Evolutionary conservation across 2,888 invertebrate genomes (phyloP).

Genomic region (Ormyrus nitidulus): DNA sequence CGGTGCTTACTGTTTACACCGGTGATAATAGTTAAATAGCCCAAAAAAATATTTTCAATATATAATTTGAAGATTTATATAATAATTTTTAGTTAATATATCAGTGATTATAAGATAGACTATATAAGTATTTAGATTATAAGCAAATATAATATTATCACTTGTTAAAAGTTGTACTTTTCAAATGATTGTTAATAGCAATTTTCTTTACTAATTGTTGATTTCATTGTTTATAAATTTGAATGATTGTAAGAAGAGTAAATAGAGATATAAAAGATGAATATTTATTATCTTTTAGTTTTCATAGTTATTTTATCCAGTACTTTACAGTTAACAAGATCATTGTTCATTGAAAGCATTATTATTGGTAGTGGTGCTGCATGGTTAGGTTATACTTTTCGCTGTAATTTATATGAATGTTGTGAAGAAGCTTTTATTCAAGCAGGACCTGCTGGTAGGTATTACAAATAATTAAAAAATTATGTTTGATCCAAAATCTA

Average conservation of each 20-base stretch:
- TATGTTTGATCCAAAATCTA: not conserved
- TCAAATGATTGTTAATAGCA: conserved; percentile 3
- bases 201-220: conserved; percentile 2
- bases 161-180: no score
- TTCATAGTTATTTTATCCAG: conserved; percentile 20
- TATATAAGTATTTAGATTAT: no score
- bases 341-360: conserved; percentile 44
- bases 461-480: not conserved
- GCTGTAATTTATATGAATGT: conserved; percentile 79
- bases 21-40: no score
- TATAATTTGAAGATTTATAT: no score
- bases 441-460: conserved; percentile 77
- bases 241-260: no score
- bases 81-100: no score
- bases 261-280: conserved; percentile 32
- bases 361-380: conserved; percentile 12
- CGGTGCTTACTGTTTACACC: no score
- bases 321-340: conserved; percentile 26
- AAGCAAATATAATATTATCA: no score
- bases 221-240: no score
- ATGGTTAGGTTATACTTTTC: conserved; percentile 19
- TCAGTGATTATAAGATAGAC: no score
- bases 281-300: conserved; percentile 11
- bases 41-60: no score
- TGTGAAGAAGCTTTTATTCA: conserved; percentile 79